A percentile compares a stretch with the other conserved stretches of the same genome.
Evolutionary conservation across 1,140 invertebrate species (phyloP).

Genomic region (Gonatopus flavifemur): DNA sequence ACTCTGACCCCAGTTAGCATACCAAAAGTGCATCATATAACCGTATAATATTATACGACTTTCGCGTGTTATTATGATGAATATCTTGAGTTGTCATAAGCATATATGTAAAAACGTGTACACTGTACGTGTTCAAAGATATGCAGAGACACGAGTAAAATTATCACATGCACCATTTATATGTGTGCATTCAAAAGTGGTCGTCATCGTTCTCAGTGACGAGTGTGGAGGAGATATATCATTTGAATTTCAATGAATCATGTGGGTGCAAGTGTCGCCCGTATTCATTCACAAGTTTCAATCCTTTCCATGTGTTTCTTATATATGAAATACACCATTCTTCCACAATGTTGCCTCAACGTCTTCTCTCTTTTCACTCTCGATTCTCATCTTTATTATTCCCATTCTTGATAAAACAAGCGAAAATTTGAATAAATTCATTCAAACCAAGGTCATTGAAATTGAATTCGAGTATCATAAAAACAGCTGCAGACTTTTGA

Average conservation of each 20-base stretch:
- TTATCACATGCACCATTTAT: neutral
- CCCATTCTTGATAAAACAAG: too few species aligned
- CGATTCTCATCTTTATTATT: too few species aligned
- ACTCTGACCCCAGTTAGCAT: conserved; percentile 55
- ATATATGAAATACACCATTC: too few species aligned
- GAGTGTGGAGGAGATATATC: conserved; percentile 28
- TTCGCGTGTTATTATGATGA: conserved; percentile 43
- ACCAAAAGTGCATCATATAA: conserved; percentile 49
- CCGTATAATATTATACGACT: conserved; percentile 40
- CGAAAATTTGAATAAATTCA: too few species aligned
- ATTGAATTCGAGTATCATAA: too few species aligned
- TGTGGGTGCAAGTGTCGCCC: conserved; percentile 43
- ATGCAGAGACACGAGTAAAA: too few species aligned
- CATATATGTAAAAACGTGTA: conserved; percentile 44
- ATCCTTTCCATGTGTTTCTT: conserved; percentile 10
- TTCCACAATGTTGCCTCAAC: too few species aligned
- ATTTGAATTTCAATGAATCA: conserved; percentile 57
- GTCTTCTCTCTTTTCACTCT: too few species aligned
- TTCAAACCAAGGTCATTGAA: too few species aligned
- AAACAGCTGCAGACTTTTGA: too few species aligned
- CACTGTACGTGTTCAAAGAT: too few species aligned
- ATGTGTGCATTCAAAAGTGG: neutral
- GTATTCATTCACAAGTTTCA: conserved; percentile 24
- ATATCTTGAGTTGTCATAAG: conserved; percentile 38
- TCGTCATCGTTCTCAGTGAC: neutral